Conservation (phyloP, 1,140 invertebrate species). For the Trichonephila inaurata region DNA sequence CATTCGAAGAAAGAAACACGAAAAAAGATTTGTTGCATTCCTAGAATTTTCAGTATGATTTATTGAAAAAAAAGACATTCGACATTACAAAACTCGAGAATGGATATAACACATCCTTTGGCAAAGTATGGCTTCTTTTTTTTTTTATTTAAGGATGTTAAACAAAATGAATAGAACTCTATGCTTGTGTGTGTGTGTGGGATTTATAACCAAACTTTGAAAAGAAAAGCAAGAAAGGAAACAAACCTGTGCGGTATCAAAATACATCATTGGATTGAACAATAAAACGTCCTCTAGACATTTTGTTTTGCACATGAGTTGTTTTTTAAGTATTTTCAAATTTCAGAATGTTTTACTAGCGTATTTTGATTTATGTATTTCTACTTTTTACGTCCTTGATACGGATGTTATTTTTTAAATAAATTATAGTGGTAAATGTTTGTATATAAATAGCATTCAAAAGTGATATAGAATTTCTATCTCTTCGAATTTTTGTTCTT, state of each 20-base stretch:
- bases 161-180: not conserved
- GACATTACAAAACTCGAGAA: not conserved
- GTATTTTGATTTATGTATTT: no score
- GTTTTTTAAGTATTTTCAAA: not conserved
- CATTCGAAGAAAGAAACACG: not conserved
- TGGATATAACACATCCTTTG: not conserved
- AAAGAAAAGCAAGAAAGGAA: not conserved
- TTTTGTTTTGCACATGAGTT: not conserved
- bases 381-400: no score
- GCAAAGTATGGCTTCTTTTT: not conserved
- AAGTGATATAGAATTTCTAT: no score
- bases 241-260: not conserved
- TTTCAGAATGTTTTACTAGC: no score
- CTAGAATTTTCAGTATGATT: not conserved
- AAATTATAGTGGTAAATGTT: no score
- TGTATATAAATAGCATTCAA: no score
- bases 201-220: not conserved
- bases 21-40: slow-evolving; percentile 31
- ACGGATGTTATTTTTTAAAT: no score
- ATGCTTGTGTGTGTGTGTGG: not conserved
- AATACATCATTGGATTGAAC: not conserved
- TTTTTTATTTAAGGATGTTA: not conserved
- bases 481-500: no score
- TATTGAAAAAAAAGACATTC: not conserved
- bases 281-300: not conserved